Evolutionary conservation across 2,888 invertebrate genomes (phyloP), one percentile per base, ranked within the genome.

Genomic region (Linnaemya tessellans): DNA sequence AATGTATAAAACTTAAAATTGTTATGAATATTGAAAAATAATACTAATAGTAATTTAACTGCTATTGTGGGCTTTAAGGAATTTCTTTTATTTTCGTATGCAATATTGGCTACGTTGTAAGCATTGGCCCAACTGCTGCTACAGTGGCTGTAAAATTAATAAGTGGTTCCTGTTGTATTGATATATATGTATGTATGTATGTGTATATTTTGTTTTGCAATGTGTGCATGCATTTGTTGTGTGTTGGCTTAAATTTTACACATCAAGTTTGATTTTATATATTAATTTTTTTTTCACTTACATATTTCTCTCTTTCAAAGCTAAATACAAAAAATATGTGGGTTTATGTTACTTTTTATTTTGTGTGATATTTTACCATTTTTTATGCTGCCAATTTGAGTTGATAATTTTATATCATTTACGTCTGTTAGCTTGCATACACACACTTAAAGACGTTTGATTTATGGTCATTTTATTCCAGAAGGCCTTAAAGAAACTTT

Each of bases 331-430:
- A 51, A 70, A 70, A 65, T 71, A 77, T 77, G 82, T 82, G 77
- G 82, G 82, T 71, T 82, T 82, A 77, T 82, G 77, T 71, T 82
- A 71, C 82, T 65, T 77, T 64, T 75, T 43, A 54, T n/a, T 54
- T 58, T 49, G 10, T 58, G 38, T n/a, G 25, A 51, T 62, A 75
- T 64, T 65, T 51, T 43, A 20, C 49, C 38, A 49, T 67, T 68
- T 68, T 43, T 43, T 38, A 20, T 20, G 60, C n/a, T 70, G 60
- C 13, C 65, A 38, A 65, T 80, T 67, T 74, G 56, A 67, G 60
- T 35, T 74, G 58, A 74, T 73, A 80, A 73, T 80, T 73, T 73
- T 80, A 80, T 80, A 73, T 67, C 49, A 67, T 73, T 80, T 73
- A 51, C 41, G 73, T 58, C 58, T 62, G 41, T 79, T 78, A 30